Base-by-base conservation (phyloP, 2,797 vertebrate species). In the Arctocebus calabarensis region DNA sequence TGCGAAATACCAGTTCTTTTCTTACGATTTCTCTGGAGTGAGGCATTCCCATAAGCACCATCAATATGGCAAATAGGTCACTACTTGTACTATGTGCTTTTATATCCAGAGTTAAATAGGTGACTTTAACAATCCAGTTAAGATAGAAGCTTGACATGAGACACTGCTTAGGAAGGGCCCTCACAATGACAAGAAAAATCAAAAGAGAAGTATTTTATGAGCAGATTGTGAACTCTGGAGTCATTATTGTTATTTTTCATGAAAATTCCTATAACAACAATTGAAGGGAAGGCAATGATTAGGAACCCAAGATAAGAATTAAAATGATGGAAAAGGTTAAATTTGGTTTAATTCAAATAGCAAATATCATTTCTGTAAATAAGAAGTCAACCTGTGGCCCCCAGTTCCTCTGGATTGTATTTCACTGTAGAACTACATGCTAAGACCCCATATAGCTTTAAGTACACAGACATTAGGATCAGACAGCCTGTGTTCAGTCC, bases 91-190 rank as follows among this genome's bases (percentile, higher is more conserved):
- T 61, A 27, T 12, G 55, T 9, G 52, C 29, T 66, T 92, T 81
- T 66, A 29, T n/a, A 82, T 59, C 64, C 62, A n/a, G 34, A 90
- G 55, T 43, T 71, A 59, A 74, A 23, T 48, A 45, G 71, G 48
- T 94, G n/a, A 86, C 81, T 68, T 59, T 75, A 95, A 93, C 62
- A 85, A 81, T 68, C 0, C 0, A 20, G 45, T 88, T 74, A 66
- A 94, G 43, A 87, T 34, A 95, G 57, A 94, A 87, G 16, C 32
- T 94, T 64, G 14, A 95, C 68, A 66, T 93, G 78, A 94, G 75
- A 94, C 81, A 70, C 84, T 84, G 29, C 13, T 87, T 89, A 83
- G 66, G 55, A 84, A 68, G 14, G 7, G 19, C n/a, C 29, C 45
- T 81, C 57, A 94, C 94, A 59, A 94, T 64, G 40, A 34, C 48